These are phyloP conservation scores for Astropecten irregularis DNA, from an alignment of 53 echinoderm and acorn worm genomes.

Conservation along the genomic window DNA sequence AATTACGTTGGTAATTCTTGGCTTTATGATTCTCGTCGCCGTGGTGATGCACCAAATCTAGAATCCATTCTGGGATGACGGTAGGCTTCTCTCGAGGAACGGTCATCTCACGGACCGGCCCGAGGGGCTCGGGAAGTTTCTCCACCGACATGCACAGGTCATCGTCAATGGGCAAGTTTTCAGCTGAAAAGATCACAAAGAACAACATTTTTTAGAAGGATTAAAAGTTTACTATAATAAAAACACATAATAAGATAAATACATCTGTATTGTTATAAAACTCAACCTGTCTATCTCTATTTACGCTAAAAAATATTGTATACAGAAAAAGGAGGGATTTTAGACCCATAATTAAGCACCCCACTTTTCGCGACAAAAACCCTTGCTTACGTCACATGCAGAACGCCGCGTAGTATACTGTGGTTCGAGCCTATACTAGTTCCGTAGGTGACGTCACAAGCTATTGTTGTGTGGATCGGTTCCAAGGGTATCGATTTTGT, in stretches of 20 bases:
- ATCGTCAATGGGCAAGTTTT: conserved; percentile 30
- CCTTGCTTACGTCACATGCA: too few relatives aligned
- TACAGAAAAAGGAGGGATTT: too few relatives aligned
- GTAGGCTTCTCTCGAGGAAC: conserved; percentile 77
- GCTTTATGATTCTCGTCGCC: conserved; percentile 46
- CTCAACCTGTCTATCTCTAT: background rate
- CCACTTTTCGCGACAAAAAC: too few relatives aligned
- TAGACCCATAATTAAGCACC: too few relatives aligned
- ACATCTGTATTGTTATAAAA: too few relatives aligned
- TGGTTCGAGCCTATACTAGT: too few relatives aligned
- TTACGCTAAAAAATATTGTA: too few relatives aligned
- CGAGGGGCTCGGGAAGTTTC: conserved; percentile 70
- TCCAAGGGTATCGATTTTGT: too few relatives aligned
- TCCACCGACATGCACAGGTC: conserved; percentile 60
- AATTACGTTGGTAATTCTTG: conserved; percentile 58
- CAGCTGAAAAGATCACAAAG: background rate
- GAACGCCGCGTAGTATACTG: too few relatives aligned
- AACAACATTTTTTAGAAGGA: background rate
- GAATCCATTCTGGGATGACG: conserved; percentile 74
- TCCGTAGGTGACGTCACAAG: too few relatives aligned
- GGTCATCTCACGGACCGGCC: conserved; percentile 66
- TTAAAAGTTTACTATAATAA: background rate
- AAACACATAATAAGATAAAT: background rate
- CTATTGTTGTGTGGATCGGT: too few relatives aligned
- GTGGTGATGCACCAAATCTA: conserved; percentile 63